Evolutionary conservation across 2,797 vertebrate species (phyloP), one percentile per base, ranked within the genome.

Genomic region (Poeciliopsis infans): DNA sequence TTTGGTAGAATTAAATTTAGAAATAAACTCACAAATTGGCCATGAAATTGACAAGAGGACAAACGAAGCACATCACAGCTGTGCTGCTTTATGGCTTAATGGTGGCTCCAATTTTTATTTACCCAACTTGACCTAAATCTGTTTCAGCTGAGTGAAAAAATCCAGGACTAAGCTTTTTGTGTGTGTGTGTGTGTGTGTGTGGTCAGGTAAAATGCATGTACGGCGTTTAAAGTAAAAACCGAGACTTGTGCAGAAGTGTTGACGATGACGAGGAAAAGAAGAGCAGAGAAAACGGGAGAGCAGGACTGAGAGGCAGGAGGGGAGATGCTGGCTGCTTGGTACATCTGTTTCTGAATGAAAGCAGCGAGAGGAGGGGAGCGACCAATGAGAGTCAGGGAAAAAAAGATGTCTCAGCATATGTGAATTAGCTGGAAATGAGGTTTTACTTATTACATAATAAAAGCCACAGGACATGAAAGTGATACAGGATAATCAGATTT

Each of bases 271-370:
- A 36, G 25, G 69, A 75, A 20, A 59, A 83, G 71, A 70, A 77
- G 86, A 55, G n/a, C 79, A 79, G 41, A 77, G 79, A 83, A 16
- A 80, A 74, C 12, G 79, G 49, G 79, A 77, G 41, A 87, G 59
- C 0, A 39, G 76, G 77, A 39, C 61, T n/a, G 59, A 72, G 64
- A 73, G 71, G 36, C 31, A 66, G 72, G 75, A 75, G 41, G 41
- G 28, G 47, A 39, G 81, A 72, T 61, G 85, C 87, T 79, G 85
- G 85, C 84, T 83, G 86, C 87, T 89, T 88, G 75, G 83, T 86
- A 85, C 94, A 95, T 95, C 92, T 93, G 93, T 90, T 93, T 93
- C 85, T 94, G 92, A 94, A 94, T 93, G 91, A 88, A 93, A 87
- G 84, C 86, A 83, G 85, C 64, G 74, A 64, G 84, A 51, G 75